Percentiles rank a stretch among this genome's conserved stretches.
Conservation (phyloP, 2,113 vertebrate species). For the Sphyrna mokarran region DNA sequence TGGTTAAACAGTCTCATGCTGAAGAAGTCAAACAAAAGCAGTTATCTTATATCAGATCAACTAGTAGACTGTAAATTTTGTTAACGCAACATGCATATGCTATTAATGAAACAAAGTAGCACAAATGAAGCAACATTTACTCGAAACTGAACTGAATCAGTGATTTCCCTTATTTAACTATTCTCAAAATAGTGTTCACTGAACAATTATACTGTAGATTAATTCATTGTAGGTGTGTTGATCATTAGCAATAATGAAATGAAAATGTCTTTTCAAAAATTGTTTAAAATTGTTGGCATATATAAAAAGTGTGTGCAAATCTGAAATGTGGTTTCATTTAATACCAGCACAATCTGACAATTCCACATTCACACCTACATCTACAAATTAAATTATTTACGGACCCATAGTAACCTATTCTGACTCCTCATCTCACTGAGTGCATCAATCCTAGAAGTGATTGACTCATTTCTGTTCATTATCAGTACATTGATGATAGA, state of each 20-base stretch:
- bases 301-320: neutral
- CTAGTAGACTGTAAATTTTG: neutral
- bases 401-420: neutral
- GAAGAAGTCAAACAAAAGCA: conserved; percentile 11
- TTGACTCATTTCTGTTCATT: neutral
- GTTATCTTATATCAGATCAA: conserved; percentile 1
- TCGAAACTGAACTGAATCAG: neutral
- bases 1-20: conserved; percentile 28
- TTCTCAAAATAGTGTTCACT: neutral
- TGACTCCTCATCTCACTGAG: too few species aligned
- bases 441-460: neutral
- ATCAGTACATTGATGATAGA: neutral
- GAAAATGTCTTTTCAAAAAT: neutral
- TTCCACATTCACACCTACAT: neutral
- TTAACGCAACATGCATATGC: conserved; percentile 19
- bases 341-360: neutral
- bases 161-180: neutral
- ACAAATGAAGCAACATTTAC: conserved; percentile 3
- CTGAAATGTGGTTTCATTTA: neutral
- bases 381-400: neutral
- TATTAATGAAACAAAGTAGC: conserved; percentile 15
- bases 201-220: neutral
- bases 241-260: neutral
- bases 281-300: neutral
- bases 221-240: neutral